A percentile compares a stretch with the other conserved stretches of the same genome.
phyloP scores from a whole-genome alignment of 2,113 vertebrate species.

The Psephotus haematonotus region DNA sequence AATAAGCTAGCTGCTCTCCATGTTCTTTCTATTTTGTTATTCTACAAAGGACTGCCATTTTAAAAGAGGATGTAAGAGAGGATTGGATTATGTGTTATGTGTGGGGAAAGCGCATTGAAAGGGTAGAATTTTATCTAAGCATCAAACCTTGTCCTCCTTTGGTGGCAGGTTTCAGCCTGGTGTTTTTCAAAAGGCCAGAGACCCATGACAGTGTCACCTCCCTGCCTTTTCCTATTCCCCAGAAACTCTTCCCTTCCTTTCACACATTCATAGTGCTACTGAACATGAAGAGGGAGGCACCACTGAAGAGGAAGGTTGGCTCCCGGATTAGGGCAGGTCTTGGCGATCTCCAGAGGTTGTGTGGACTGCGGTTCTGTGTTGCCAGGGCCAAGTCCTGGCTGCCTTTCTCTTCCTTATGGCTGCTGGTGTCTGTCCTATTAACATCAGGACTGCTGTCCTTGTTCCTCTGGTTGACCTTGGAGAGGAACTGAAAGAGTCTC shows the following conservation, averaged over 20 bases:
- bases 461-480: background rate
- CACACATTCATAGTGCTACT: background rate
- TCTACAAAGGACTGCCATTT: background rate
- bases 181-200: background rate
- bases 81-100: background rate
- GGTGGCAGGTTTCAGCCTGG: background rate
- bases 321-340: accelerated
- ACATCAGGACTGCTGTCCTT: background rate
- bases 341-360: background rate
- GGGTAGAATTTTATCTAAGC: background rate
- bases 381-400: background rate
- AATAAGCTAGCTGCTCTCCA: background rate
- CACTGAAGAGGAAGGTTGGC: background rate
- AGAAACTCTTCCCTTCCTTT: background rate
- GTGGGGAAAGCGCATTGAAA: background rate
- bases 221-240: accelerated
- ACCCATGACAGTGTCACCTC: accelerated
- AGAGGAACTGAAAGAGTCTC: background rate
- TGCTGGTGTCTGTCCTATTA: background rate
- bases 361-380: background rate
- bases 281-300: background rate
- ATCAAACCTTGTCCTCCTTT: background rate
- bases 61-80: background rate
- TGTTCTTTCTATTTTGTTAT: background rate
- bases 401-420: background rate